Evolutionary conservation across 2,888 invertebrate species (phyloP).

Genomic region (Esperia sulphurella): DNA sequence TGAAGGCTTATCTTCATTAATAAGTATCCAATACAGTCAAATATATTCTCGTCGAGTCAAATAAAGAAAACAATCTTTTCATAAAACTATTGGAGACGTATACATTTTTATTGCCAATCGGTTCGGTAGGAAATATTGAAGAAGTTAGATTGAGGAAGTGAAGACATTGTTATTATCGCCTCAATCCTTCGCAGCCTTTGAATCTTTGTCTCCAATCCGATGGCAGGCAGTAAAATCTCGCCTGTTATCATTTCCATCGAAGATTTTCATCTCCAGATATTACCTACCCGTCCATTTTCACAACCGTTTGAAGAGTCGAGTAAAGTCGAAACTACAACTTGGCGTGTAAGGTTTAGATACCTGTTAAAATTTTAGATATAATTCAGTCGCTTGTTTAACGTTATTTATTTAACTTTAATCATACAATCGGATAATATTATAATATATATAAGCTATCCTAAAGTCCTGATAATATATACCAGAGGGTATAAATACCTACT

Average conservation of each 20-base stretch:
- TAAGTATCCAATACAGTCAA: too few species aligned
- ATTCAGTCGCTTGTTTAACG: too few species aligned
- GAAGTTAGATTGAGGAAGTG: constrained; percentile 73
- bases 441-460: too few species aligned
- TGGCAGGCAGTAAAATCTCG: constrained; percentile 57
- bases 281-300: constrained; percentile 41
- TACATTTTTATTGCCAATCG: constrained; percentile 58
- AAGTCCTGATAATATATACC: too few species aligned
- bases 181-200: constrained; percentile 55
- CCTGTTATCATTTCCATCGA: constrained; percentile 57
- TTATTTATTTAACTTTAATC: too few species aligned
- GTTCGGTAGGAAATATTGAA: constrained; percentile 61
- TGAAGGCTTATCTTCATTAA: too few species aligned
- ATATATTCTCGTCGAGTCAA: too few species aligned
- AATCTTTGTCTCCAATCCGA: constrained; percentile 62
- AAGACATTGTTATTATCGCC: constrained; percentile 74
- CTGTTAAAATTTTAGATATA: too few species aligned
- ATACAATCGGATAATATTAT: too few species aligned
- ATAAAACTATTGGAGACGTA: constrained; percentile 24
- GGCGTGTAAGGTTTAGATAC: neutral
- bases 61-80: neutral
- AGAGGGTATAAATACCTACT: too few species aligned
- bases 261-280: constrained; percentile 47
- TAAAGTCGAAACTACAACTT: neutral
- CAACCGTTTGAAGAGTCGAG: neutral